Evolutionary conservation across 2,797 vertebrate species (phyloP), one percentile per base, ranked within the genome.

Genomic region (Characodon lateralis): DNA sequence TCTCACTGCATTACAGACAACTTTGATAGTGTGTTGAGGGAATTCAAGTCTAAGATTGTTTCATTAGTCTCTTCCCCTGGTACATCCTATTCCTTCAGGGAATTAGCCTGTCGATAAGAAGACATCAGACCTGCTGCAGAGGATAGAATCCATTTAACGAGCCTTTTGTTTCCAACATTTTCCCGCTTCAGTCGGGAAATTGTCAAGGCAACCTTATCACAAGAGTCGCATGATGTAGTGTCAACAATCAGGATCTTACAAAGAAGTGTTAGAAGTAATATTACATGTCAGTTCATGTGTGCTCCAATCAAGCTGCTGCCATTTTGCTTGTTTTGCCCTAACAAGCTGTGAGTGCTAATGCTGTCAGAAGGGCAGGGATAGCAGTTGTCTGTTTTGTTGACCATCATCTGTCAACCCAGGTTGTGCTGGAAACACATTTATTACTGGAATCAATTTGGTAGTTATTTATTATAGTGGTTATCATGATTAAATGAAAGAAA

Each of bases 61-160:
- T 86, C 85, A 91, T 93, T 90, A 84, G 78, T 93, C 89, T 88
- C 85, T 77, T 91, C 82, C 87, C 80, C 77, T 83, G 91, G 89
- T 90, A 91, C 89, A 85, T 94, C 87, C 88, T 74, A 92, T 93
- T 91, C 83, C 88, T 90, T 76, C n/a, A 13, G 92, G 92, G 90
- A 94, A 94, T 94, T 91, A 94, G 82, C 76, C 84, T 87, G 92
- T 94, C 88, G 89, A 95, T 94, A 93, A 93, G 90, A 82, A 84
- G 61, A 81, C 90, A 83, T 94, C 90, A 92, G 87, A 90, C 65
- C 82, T 5, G 43, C 88, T 66, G 83, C 74, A 69, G 75, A 79
- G 85, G 86, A 93, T 76, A 73, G 91, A 89, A 90, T 90, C 88
- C 89, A 85, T 93, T 94, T 89, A 92, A 83, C 83, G 82, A 85